Evolutionary conservation across 2,888 invertebrate genomes (phyloP), one percentile per base, ranked within the genome.

Genomic region (Acanthopleura granulata): DNA sequence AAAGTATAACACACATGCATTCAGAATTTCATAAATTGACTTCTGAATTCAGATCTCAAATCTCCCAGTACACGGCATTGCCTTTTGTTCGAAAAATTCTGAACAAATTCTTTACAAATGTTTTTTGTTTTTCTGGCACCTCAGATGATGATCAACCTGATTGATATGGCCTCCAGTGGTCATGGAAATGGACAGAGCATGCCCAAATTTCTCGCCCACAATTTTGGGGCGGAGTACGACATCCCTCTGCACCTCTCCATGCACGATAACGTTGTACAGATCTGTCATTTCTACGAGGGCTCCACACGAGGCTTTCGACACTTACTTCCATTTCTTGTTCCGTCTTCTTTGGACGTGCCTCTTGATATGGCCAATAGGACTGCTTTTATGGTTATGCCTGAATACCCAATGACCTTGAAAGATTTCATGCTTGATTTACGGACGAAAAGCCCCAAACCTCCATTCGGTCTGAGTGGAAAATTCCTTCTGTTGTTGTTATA

Each of bases 321-420:
- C 57, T 84, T 81, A 72, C 76, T 82, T 1, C 62, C 71, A 14
- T 62, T 80, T 1, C 73, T 81, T 0, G 72, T 80, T 29, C 76
- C 79, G n/a, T 69, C 72, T 14, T 70, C 69, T 12, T 57, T 80
- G 50, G 77, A 80, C 70, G 78, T 78, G 57, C 79, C 80, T 14
- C 62, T 79, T 16, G 80, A 80, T 74, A 79, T 82, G 76, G 76
- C 81, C 9, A 72, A 66, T 12, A 74, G 81, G 62, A 82, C 85
- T 14, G 79, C 79, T 0, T 85, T 83, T 74, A 40, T 84, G 25
- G 82, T 85, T 0, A 76, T 81, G 62, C 79, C 81, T 11, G 80
- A 81, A 50, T 81, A 80, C 72, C 78, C 79, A 22, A 70, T 75
- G 73, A 78, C 79, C n/a, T 74, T 83, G 29, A 78, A 78, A 73